Evolutionary conservation across 1,140 invertebrate species (phyloP).

Genomic region (Papilio glaucus): DNA sequence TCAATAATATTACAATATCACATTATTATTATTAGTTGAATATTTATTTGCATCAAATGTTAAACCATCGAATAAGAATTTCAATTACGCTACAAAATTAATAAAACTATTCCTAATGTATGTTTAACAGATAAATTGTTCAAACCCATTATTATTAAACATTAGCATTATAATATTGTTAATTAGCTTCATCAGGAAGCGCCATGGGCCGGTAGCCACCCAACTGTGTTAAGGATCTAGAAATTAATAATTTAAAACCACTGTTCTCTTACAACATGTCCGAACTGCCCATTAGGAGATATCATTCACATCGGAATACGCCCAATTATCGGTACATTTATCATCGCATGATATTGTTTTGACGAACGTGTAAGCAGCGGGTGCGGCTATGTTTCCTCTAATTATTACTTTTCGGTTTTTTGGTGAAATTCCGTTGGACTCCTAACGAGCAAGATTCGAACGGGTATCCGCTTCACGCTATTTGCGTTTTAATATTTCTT

Average conservation of each 20-base stretch:
- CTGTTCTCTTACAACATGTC: conserved; percentile 42
- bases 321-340: conserved; percentile 68
- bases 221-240: conserved; percentile 54
- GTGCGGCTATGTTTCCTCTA: conserved; percentile 4
- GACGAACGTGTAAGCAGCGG: conserved; percentile 57
- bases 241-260: conserved; percentile 59
- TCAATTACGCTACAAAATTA: conserved; percentile 6
- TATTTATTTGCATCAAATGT: background rate
- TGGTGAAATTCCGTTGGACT: conserved; percentile 8
- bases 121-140: conserved; percentile 39
- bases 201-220: conserved; percentile 52
- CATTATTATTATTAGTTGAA: background rate
- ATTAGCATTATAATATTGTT: conserved; percentile 39
- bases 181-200: conserved; percentile 59
- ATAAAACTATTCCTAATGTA: conserved; percentile 12
- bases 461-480: background rate
- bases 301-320: conserved; percentile 58
- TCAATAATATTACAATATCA: background rate
- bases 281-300: conserved; percentile 46
- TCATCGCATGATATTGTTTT: conserved; percentile 68
- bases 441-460: background rate
- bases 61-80: background rate
- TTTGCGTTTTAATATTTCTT: background rate
- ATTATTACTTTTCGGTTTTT: conserved; percentile 27
- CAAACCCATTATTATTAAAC: conserved; percentile 40